Conservation (phyloP, 2,113 vertebrate species). For the Prinia subflava region DNA sequence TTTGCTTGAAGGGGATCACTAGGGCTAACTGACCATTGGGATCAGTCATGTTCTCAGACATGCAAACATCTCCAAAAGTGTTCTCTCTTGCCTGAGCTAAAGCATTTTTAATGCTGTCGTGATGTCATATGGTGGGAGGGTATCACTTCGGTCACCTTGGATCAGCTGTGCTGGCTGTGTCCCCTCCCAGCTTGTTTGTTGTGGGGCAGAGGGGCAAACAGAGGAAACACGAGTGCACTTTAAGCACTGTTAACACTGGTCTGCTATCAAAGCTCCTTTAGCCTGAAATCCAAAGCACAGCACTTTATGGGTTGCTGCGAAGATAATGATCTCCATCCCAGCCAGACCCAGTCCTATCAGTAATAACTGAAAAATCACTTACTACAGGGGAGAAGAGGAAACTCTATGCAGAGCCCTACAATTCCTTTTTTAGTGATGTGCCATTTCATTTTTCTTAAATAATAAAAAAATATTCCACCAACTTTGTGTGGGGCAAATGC, state of each 20-base stretch:
- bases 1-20: neutral
- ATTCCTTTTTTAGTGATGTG: neutral
- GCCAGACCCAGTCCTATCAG: neutral
- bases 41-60: neutral
- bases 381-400: neutral
- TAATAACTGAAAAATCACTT: neutral
- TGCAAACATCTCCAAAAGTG: neutral
- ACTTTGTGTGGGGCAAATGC: neutral
- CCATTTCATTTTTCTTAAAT: neutral
- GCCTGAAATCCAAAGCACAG: neutral
- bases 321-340: neutral
- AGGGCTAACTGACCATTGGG: neutral
- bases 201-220: neutral
- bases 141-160: neutral
- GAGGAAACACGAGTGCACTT: neutral
- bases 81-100: neutral
- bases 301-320: neutral
- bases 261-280: neutral
- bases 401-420: neutral
- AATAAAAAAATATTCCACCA: neutral
- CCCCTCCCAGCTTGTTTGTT: neutral
- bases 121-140: rapidly evolving
- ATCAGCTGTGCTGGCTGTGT: neutral
- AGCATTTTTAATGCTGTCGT: neutral
- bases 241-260: neutral